Evolutionary conservation across 2,113 vertebrate species (phyloP), one percentile per base, ranked within the genome.

Genomic region (Solenodon paradoxus): DNA sequence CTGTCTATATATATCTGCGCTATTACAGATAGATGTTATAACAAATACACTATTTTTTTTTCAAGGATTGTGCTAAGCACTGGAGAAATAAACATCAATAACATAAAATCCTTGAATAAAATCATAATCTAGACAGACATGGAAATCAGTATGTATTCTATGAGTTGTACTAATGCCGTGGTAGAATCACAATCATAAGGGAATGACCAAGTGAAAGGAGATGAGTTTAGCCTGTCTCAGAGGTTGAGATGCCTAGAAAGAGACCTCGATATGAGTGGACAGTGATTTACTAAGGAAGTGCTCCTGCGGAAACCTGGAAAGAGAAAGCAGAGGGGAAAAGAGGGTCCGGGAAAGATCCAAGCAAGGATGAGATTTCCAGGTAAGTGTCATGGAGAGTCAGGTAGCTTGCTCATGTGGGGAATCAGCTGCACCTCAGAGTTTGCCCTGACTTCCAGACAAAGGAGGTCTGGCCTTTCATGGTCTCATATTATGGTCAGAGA

Each of bases 11-110:
- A 42, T 88, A 12, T 86, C 96, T n/a, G 40, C 49, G 26, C 63
- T 79, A 78, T 85, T 85, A 45, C 68, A 81, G 72, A 68, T 53
- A 74, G 53, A 74, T 74, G 49, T 45, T n/a, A 78, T 15, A 88
- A 63, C 64, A 95, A 80, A 61, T 74, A 53, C 42, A 32, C 61
- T 79, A 81, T 88, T 68, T 47, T 87, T 95, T 74, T 92, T 68
- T 92, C 12, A 90, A 68, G 63, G 26, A 40, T 40, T 91, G 78
- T 80, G 61, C 63, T 96, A 90, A 77, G 4, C 85, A 72, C 64
- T 59, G 28, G 61, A 78, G 68, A 82, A 88, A 95, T 88, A 91
- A 86, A 77, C 42, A 92, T 61, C 45, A 83, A 40, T 19, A 85
- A 72, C 49, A 78, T 9, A 68, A 84, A 35, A 35, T 7, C 32